Base-by-base conservation (phyloP, 2,113 vertebrate species). In the Trematocara marginatum region DNA sequence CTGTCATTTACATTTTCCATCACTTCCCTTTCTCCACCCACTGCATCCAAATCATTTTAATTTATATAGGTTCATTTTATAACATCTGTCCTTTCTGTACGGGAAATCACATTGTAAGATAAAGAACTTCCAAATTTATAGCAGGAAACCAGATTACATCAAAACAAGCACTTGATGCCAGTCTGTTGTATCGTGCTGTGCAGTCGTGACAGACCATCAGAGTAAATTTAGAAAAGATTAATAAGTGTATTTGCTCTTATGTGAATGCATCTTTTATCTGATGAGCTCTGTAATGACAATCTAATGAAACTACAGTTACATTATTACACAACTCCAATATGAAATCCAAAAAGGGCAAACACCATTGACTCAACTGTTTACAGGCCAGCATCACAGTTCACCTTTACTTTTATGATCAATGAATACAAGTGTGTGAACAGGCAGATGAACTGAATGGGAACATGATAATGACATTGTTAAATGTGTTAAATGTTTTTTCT, bases 331-430 rank as follows among this genome's bases (percentile, higher is more conserved):
- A 66, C 18, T 45, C 84, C 82, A 57, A 83, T 87, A 78, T 87
- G 45, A 90, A 90, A 90, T 51, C 85, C 49, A 16, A 51, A 71
- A 90, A 86, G 90, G 86, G 89, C 88, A 91, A 90, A 88, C 87
- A 92, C 83, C 78, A 84, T 89, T 93, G 91, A 92, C 88, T 76
- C 87, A 78, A 54, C n/a, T 93, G 92, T 94, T 93, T 92, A 91
- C 92, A 29, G 53, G 86, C 85, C 49, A 15, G 54, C 82, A 10
- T 61, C 86, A 57, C 52, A 38, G 90, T 83, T 79, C 71, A 79
- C 81, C 47, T 35, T 82, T 81, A 64, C 80, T 79, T 71, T 74
- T 82, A 31, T 4, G 8, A 89, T 87, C 88, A 90, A 86, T 76
- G 23, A 79, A 80, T 80, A 87, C 78, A 80, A 95, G 92, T 90